Percentiles rank a stretch among this genome's conserved stretches.
These are phyloP conservation scores for Loriculus beryllinus DNA, from an alignment of 2,797 vertebrate species.

Conservation along the genomic window DNA sequence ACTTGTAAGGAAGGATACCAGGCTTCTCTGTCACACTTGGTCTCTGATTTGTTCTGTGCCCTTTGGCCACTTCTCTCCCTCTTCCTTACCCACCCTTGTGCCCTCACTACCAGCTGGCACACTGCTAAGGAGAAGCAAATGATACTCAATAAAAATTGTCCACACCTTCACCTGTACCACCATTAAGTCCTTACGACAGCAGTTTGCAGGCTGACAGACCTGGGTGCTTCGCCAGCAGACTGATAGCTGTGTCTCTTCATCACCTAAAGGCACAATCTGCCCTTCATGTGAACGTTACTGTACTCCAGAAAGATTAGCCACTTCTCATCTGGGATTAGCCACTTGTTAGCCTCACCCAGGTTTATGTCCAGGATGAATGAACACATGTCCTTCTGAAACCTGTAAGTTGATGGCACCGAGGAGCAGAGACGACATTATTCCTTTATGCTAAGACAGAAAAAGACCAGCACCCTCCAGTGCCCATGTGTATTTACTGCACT, in stretches of 20 bases:
- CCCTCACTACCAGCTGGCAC: not conserved
- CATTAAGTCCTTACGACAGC: not conserved
- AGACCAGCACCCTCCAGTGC: slow-evolving; percentile 35
- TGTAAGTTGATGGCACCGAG: not conserved
- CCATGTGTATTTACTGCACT: not conserved
- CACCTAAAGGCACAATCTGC: not conserved
- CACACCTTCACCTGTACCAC: not conserved
- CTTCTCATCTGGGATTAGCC: not conserved
- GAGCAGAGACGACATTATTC: not conserved
- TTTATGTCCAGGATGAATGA: not conserved
- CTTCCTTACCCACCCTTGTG: not conserved
- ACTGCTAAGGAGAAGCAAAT: not conserved
- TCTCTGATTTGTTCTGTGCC: not conserved
- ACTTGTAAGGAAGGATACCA: not conserved
- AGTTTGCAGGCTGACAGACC: not conserved
- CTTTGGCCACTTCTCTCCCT: not conserved
- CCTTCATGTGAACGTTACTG: not conserved
- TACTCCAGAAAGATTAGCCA: not conserved
- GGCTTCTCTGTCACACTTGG: not conserved
- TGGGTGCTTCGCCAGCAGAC: not conserved
- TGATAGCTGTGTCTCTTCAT: not conserved
- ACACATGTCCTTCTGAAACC: not conserved
- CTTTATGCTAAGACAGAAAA: not conserved
- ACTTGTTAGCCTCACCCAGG: not conserved
- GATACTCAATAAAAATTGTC: not conserved